Conservation (phyloP, 2,888 invertebrate species). For the Eumacrocentrus americanus region DNA sequence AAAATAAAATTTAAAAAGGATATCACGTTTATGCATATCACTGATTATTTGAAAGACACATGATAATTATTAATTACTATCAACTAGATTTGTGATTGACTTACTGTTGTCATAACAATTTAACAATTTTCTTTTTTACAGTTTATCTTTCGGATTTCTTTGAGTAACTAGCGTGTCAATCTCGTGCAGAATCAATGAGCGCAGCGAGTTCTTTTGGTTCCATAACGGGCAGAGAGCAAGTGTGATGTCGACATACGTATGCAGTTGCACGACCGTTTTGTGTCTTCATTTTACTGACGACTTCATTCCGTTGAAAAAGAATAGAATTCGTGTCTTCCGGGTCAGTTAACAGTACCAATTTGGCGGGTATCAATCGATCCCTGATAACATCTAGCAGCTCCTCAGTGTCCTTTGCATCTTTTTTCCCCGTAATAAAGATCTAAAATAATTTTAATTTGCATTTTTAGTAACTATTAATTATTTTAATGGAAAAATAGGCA, state of each 20-base stretch:
- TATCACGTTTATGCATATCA: slow-evolving; percentile 7
- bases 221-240: slow-evolving; percentile 78
- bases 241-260: slow-evolving; percentile 79
- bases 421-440: slow-evolving; percentile 73
- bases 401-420: slow-evolving; percentile 70
- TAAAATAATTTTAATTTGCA: slow-evolving; percentile 46
- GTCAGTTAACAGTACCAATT: slow-evolving; percentile 72
- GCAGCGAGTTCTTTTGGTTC: slow-evolving; percentile 69
- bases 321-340: slow-evolving; percentile 60
- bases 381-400: slow-evolving; percentile 72
- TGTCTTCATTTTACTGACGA: slow-evolving; percentile 65
- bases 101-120: no score
- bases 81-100: no score
- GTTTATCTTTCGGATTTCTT: neutral
- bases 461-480: neutral
- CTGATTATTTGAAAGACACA: neutral
- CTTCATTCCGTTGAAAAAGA: slow-evolving; percentile 60
- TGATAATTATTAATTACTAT: no score
- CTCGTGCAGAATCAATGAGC: slow-evolving; percentile 63
- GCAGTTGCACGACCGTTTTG: slow-evolving; percentile 72
- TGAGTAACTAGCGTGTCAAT: neutral
- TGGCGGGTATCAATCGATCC: slow-evolving; percentile 70
- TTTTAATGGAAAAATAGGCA: neutral
- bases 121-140: no score
- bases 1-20: neutral